Conservation (phyloP, 2,113 vertebrate genomes). For the Tychaedon coryphoeus region DNA sequence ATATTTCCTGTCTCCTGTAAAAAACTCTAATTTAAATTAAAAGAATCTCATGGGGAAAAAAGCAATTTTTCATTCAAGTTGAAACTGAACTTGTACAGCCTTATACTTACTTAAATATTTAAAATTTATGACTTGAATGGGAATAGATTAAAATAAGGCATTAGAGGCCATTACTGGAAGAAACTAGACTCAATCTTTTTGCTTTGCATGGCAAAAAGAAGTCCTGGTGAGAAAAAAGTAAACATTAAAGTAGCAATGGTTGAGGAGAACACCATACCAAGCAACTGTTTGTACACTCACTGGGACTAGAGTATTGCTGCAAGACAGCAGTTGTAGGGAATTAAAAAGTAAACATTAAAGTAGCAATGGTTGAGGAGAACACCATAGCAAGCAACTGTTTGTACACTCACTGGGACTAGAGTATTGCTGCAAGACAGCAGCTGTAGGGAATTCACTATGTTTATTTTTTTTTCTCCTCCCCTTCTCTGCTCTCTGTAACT, state of each 20-base stretch:
- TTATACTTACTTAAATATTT: constrained; percentile 26
- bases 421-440: neutral
- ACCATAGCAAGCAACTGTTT: neutral
- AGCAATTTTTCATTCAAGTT: neutral
- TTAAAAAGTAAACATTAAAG: neutral
- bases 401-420: neutral
- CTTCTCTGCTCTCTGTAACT: neutral
- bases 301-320: neutral
- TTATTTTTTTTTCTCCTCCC: neutral
- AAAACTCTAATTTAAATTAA: constrained; percentile 7
- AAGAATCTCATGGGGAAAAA: neutral
- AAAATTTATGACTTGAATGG: neutral
- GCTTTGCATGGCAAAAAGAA: neutral
- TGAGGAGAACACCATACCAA: neutral
- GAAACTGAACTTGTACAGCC: neutral
- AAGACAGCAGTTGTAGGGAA: no score
- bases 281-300: neutral
- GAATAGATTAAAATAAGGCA: neutral
- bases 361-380: neutral
- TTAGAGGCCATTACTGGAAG: neutral
- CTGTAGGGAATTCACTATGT: neutral
- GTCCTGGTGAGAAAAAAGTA: neutral
- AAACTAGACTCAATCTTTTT: neutral
- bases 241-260: neutral
- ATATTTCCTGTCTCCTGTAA: constrained; percentile 10